Percentiles rank a stretch among this genome's conserved stretches.
phyloP scores from a whole-genome alignment of 2,797 vertebrate genomes.

The Pangasius macronema region DNA sequence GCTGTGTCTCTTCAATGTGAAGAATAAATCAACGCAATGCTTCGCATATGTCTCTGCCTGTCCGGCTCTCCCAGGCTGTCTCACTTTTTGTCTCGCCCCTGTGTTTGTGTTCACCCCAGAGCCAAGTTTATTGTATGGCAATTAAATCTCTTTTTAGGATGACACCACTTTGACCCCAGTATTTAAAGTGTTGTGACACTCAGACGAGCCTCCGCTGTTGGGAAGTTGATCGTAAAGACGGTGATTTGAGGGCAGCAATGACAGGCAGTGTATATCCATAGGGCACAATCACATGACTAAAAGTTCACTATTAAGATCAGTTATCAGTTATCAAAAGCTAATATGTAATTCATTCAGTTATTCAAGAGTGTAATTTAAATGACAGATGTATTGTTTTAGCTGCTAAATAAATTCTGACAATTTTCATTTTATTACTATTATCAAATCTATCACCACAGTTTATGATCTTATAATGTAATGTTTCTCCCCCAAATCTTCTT shows the following conservation, averaged over 20 bases:
- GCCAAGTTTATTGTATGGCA: slow-evolving; percentile 20
- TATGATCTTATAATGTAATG: background rate
- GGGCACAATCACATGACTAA: background rate
- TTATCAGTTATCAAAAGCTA: background rate
- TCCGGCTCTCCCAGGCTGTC: background rate
- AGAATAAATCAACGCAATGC: slow-evolving; percentile 17
- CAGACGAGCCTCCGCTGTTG: background rate
- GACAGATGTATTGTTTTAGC: background rate
- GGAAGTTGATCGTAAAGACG: background rate
- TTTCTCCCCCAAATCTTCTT: background rate
- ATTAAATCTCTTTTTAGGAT: slow-evolving; percentile 35
- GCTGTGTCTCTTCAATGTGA: slow-evolving; percentile 7
- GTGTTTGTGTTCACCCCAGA: background rate
- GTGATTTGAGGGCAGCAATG: background rate
- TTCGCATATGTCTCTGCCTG: slow-evolving; percentile 13
- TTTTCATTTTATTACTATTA: background rate
- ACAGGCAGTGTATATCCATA: background rate
- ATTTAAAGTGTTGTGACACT: slow-evolving; percentile 8
- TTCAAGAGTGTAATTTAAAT: background rate
- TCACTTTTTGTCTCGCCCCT: background rate
- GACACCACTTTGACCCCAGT: slow-evolving; percentile 13
- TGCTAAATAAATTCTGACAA: background rate
- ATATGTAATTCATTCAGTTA: background rate
- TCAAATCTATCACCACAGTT: background rate
- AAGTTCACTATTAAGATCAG: no score